Conservation (phyloP, 2,113 vertebrate genomes). For the Lates calcarifer region DNA sequence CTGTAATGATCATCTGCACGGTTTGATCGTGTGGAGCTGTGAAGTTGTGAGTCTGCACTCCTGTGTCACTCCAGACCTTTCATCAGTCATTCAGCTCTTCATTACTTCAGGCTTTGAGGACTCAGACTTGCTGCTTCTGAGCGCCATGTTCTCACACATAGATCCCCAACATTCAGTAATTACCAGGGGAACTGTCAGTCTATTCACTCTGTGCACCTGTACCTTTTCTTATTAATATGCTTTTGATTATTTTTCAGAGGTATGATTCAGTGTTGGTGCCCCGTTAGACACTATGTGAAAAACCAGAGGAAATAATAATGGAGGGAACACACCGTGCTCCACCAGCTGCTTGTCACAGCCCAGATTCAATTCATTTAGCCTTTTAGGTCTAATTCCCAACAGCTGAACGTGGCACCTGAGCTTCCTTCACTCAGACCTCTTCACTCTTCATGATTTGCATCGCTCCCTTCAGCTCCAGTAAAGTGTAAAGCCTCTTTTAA, state of each 20-base stretch:
- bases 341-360: slow-evolving; percentile 7
- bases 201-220: neutral
- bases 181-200: neutral
- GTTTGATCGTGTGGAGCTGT: slow-evolving; percentile 21
- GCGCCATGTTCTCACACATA: neutral
- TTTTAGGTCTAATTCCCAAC: slow-evolving; percentile 25
- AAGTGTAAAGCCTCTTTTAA: slow-evolving; percentile 39
- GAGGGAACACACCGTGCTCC: neutral
- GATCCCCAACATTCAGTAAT: slow-evolving; percentile 14
- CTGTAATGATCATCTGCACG: slow-evolving; percentile 28
- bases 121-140: slow-evolving; percentile 7
- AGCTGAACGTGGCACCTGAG: slow-evolving; percentile 3
- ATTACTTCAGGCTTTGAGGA: slow-evolving; percentile 25
- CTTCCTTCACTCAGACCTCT: slow-evolving; percentile 6
- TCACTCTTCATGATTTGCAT: slow-evolving; percentile 42
- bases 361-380: slow-evolving; percentile 34
- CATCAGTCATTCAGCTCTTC: slow-evolving; percentile 37
- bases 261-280: neutral
- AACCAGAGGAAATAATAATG: neutral
- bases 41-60: slow-evolving; percentile 14
- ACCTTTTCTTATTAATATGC: neutral
- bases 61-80: slow-evolving; percentile 32
- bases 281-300: neutral
- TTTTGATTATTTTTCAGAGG: slow-evolving; percentile 6
- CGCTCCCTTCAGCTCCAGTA: slow-evolving; percentile 3